A percentile compares a stretch with the other conserved stretches of the same genome.
These are phyloP conservation scores for Pomacea maculata DNA, from an alignment of 1,140 invertebrate genomes.

Conservation along the genomic window DNA sequence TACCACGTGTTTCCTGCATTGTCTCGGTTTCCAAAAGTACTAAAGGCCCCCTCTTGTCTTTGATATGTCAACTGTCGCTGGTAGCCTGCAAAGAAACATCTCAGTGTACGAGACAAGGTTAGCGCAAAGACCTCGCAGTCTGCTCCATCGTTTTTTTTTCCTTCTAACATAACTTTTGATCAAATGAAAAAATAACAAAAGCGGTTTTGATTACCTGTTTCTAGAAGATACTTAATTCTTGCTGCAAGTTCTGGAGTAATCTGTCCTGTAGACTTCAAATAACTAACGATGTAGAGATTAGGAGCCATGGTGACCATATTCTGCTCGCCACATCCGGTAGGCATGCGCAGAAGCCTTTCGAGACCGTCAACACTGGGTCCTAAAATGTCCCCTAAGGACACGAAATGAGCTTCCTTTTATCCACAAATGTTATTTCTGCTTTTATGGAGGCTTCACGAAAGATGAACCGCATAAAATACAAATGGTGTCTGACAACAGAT, in stretches of 20 bases:
- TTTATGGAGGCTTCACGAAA: no score
- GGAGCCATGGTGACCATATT: conserved; percentile 92
- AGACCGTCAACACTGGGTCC: conserved; percentile 52
- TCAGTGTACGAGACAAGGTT: no score
- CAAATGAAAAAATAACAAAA: no score
- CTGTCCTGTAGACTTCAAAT: conserved; percentile 70
- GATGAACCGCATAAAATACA: no score
- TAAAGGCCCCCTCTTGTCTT: conserved; percentile 91
- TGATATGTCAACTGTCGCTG: conserved; percentile 92
- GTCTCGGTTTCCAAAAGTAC: conserved; percentile 87
- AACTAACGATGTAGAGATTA: conserved; percentile 85
- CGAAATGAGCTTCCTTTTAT: neutral
- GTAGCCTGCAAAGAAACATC: conserved; percentile 72
- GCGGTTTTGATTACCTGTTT: no score
- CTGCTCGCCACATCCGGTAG: conserved; percentile 92
- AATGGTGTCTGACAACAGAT: no score
- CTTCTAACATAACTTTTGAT: no score
- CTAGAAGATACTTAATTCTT: neutral
- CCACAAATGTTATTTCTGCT: no score
- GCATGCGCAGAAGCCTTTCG: conserved; percentile 77
- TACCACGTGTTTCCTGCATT: conserved; percentile 86
- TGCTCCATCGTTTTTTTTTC: no score
- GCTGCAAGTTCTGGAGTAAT: neutral
- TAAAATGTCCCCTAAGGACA: conserved; percentile 50
- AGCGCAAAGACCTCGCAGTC: no score